Conservation (phyloP, 2,888 invertebrate genomes). For the Phyllotreta striolata region DNA sequence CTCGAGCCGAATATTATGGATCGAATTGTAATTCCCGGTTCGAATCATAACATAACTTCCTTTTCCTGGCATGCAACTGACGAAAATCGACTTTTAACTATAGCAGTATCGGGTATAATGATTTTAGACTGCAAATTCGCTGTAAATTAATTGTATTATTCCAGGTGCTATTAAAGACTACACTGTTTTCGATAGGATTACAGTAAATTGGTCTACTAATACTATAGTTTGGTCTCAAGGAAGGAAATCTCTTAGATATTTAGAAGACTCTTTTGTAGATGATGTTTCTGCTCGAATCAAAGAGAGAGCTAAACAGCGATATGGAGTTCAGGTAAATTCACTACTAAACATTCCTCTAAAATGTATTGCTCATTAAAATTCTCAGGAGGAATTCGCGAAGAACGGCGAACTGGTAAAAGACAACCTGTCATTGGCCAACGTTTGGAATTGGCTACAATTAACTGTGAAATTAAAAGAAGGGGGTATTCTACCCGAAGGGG, state of each 20-base stretch:
- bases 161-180: constrained; percentile 74
- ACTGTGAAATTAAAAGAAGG: constrained; percentile 76
- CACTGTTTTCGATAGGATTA: constrained; percentile 82
- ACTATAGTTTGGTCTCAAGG: constrained; percentile 81
- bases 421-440: constrained; percentile 75
- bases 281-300: constrained; percentile 81
- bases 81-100: constrained; percentile 78
- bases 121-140: background rate
- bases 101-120: constrained; percentile 65
- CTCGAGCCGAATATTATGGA: constrained; percentile 81
- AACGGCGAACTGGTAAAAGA: constrained; percentile 83
- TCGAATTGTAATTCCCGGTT: constrained; percentile 67
- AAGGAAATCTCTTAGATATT: constrained; percentile 69
- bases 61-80: constrained; percentile 90
- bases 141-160: constrained; percentile 28
- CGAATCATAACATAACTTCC: constrained; percentile 68
- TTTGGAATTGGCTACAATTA: constrained; percentile 86
- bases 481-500: constrained; percentile 65
- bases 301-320: constrained; percentile 74
- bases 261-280: constrained; percentile 64
- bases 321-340: constrained; percentile 76
- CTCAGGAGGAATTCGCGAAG: constrained; percentile 75
- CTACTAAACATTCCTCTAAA: too few relatives aligned
- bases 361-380: constrained; percentile 28
- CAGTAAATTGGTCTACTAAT: constrained; percentile 80